phyloP scores from a whole-genome alignment of 2,797 vertebrate genomes.

The Esox masquinongy region DNA sequence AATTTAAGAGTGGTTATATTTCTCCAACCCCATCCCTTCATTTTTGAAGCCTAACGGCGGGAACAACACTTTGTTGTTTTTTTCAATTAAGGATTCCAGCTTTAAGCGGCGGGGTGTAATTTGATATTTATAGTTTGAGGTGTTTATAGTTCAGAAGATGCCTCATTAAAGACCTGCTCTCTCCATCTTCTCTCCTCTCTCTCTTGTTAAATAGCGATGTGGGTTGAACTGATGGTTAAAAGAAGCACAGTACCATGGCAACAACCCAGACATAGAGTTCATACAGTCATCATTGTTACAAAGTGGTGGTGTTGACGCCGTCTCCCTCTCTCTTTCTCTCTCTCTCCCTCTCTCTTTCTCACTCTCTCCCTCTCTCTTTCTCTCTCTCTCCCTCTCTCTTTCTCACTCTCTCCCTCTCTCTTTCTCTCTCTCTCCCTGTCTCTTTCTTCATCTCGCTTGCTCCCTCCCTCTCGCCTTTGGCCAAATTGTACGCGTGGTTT shows the following conservation, averaged over 20 bases:
- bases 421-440: not conserved
- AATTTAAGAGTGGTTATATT: too few species aligned
- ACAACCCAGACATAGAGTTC: constrained; percentile 48
- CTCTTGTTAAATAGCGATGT: constrained; percentile 15
- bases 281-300: constrained; percentile 24
- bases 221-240: constrained; percentile 29
- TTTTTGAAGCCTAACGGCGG: too few species aligned
- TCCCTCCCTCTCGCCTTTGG: not conserved
- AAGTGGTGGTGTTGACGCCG: constrained; percentile 15
- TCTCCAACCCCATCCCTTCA: too few species aligned
- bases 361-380: not conserved
- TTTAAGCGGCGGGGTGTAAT: too few species aligned
- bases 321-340: constrained; percentile 10
- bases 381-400: not conserved
- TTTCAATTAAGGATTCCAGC: too few species aligned
- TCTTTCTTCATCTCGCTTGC: too few species aligned
- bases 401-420: not conserved
- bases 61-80: too few species aligned
- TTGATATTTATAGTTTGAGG: too few species aligned
- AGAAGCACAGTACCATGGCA: constrained; percentile 58
- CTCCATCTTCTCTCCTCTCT: not conserved
- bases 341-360: not conserved
- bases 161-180: not conserved
- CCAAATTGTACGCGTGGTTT: not conserved
- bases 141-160: not conserved